phyloP scores from a whole-genome alignment of 2,797 vertebrate species.

The Morus bassanus region DNA sequence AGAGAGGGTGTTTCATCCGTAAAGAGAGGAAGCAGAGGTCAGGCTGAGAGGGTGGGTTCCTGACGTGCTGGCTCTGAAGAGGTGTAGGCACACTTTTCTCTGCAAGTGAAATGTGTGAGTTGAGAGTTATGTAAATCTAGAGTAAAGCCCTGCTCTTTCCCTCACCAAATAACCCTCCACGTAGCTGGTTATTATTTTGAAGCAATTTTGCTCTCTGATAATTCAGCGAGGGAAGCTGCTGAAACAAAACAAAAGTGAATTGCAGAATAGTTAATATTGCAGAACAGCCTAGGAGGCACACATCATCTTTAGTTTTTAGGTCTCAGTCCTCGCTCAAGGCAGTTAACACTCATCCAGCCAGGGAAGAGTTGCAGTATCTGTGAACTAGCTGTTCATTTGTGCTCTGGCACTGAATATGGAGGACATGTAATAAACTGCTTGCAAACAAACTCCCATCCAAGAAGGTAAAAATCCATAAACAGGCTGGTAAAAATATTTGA shows the following conservation, averaged over 20 bases:
- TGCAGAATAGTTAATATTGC: slow-evolving; percentile 37
- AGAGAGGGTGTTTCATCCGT: neutral
- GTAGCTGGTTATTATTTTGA: slow-evolving; percentile 42
- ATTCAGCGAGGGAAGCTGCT: slow-evolving; percentile 36
- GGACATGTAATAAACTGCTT: neutral
- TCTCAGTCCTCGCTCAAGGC: neutral
- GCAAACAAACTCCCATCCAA: neutral
- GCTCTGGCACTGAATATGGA: neutral
- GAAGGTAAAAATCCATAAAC: neutral
- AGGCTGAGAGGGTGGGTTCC: neutral
- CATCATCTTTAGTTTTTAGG: neutral
- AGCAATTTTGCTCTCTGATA: slow-evolving; percentile 60
- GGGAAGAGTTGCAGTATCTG: neutral
- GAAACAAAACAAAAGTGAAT: slow-evolving; percentile 52
- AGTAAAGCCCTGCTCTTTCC: slow-evolving; percentile 4
- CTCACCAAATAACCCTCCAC: neutral
- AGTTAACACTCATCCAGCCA: neutral
- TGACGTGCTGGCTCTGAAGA: neutral
- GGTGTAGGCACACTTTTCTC: neutral
- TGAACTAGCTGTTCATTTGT: neutral
- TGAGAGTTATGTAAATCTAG: slow-evolving; percentile 22
- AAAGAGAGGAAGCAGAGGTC: neutral
- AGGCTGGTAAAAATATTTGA: neutral
- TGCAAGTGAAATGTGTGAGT: neutral
- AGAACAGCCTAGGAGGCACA: neutral